Base-by-base conservation (phyloP, 2,888 invertebrate genomes). In the Leptogaster cylindrica region DNA sequence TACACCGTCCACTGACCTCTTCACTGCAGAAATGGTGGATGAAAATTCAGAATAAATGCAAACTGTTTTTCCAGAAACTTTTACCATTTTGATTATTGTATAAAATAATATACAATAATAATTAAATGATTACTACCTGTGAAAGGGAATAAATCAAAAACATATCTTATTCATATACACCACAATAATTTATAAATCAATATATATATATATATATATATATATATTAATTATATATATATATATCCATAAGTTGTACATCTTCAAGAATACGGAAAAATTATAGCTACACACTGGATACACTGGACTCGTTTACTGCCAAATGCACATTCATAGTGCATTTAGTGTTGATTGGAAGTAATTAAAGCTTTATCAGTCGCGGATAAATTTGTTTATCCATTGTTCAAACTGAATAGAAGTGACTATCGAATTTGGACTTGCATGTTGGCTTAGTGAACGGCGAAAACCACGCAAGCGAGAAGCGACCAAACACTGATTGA, bases 401-500 rank as follows among this genome's bases (percentile, higher is more conserved):
- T 70, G 36, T 55, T 86, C 85, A 94, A 73, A 95, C 94, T 70
- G 93, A 91, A 83, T 93, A 93, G 74, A 93, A 85, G 81, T 91
- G 92, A 75, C 88, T 86, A 76, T 92, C 91, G 72, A 89, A 84
- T 81, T 91, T 92, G 51, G 88, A 87, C 79, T 91, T 91, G 58
- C 88, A 87, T 68, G 89, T 86, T 5, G 93, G 93, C 71, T 92
- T 87, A 65, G 87, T 86, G 69, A 81, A 81, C 8, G 81, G 86
- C 6, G 92, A 90, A 79, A 99, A 97, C 99, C 98, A 99, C 2
- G 91, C 87, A 65, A 97, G 79, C 0, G 95, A 95, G 81, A 98
- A 97, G 10, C 96, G 87, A 20, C 99, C 99, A 81, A 99, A 99
- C 2, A 99, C 98, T 0, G 95, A 89, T 78, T 96, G 95, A 73